A percentile compares a stretch with the other conserved stretches of the same genome.
Conservation (phyloP, 2,113 vertebrate species). For the Tylochromis polylepis region DNA sequence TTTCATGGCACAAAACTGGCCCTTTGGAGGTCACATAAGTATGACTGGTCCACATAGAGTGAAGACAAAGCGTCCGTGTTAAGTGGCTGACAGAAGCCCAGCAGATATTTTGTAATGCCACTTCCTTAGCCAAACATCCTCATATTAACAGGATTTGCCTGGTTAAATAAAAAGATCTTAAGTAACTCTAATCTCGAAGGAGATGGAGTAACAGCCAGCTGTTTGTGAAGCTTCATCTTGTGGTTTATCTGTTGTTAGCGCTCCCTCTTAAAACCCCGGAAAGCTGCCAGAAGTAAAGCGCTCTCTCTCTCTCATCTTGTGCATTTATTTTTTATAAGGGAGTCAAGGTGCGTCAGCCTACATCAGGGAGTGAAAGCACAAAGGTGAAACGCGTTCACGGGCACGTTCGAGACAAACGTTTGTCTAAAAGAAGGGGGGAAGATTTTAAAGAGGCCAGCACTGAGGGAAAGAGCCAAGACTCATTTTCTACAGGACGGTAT, state of each 20-base stretch:
- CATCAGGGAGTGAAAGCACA: not conserved
- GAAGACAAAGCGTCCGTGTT: not conserved
- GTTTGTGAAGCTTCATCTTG: not conserved
- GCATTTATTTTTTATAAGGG: slow-evolving; percentile 13
- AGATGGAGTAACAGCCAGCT: not conserved
- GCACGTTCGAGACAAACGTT: not conserved
- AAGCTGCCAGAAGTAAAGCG: not conserved
- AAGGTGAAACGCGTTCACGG: not conserved
- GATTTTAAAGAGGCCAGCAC: not conserved
- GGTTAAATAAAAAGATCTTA: not conserved
- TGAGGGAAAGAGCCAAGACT: not conserved
- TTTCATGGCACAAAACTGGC: not conserved
- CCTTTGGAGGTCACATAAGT: not conserved
- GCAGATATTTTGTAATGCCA: not conserved
- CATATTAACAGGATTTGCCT: not conserved
- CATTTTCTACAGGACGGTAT: not conserved
- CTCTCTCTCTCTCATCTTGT: not conserved
- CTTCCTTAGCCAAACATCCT: not conserved
- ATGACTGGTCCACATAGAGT: not conserved
- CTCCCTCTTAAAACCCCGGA: fast-evolving
- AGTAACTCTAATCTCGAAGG: not conserved
- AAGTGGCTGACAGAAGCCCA: fast-evolving
- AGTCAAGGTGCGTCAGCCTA: not conserved
- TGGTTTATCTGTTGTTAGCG: not conserved
- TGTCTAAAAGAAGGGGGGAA: not conserved